Base-by-base conservation (phyloP, 2,888 invertebrate genomes). In the Bellardia pandia region DNA sequence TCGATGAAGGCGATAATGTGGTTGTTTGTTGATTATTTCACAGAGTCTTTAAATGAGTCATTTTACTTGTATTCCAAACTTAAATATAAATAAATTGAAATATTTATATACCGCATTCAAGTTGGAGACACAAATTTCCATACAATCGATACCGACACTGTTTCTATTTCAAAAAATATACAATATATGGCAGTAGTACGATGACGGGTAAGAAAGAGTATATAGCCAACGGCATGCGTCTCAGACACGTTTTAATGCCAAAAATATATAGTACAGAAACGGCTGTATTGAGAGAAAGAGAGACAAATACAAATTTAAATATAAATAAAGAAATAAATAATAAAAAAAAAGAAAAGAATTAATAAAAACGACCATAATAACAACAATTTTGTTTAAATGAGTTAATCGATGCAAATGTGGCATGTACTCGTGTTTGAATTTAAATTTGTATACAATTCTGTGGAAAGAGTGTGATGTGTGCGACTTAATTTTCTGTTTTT, bases 231-330 rank as follows among this genome's bases (percentile, higher is more conserved):
- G 78, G 74, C 85, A 74, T 78, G 68, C 85, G 78, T 85, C 78
- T 80, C 76, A 79, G 87, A 85, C 87, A 87, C 85, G 85, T 87
- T 87, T 85, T 76, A 79, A 71, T 66, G 83, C 71, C 86, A 79
- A 83, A 82, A 76, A 76, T 40, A 60, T 68, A 76, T 14, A 51
- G 51, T 68, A 76, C 23, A 51, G 51, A 72, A 33, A 66, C 8
- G n/a, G 45, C 13, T 74, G 66, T 58, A 23, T 81, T 81, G 37
- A 48, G 7, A 42, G 23, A 64, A 23, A 40, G 48, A 74, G 66
- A 66, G 56, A 30, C 13, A 42, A 13, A 42, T 3, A 58, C 8
- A 66, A 42, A 53, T 37, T 40, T 23, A 66, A 23, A 75, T 72
- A 58, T 16, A 69, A 64, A 68, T n/a, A 48, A 51, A 62, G 16